phyloP scores from a whole-genome alignment of 2,797 vertebrate species.

The Pyrocephalus nanus region DNA sequence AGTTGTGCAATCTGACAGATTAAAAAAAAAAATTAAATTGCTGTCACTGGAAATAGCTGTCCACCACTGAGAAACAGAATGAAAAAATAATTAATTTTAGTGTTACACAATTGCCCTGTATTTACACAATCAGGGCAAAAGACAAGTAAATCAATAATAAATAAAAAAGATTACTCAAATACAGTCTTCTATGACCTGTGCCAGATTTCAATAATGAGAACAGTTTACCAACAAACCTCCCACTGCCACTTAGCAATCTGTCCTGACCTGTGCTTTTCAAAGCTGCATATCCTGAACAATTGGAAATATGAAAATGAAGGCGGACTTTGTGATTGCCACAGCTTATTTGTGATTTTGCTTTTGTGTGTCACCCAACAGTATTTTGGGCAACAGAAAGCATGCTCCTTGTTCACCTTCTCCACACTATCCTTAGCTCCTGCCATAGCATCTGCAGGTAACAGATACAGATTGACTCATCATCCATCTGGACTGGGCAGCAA shows the following conservation, averaged over 20 bases:
- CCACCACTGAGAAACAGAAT: neutral
- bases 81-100: neutral
- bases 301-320: neutral
- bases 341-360: neutral
- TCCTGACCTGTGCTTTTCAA: neutral
- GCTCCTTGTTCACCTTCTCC: neutral
- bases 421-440: neutral
- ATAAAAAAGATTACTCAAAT: neutral
- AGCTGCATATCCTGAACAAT: rapidly evolving
- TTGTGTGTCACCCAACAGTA: neutral
- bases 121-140: neutral
- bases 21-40: neutral
- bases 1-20: neutral
- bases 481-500: neutral
- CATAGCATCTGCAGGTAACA: neutral
- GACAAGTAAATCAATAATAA: neutral
- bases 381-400: neutral
- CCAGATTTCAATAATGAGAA: neutral
- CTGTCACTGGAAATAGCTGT: neutral
- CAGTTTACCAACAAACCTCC: neutral
- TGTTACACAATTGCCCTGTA: neutral
- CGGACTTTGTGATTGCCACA: neutral
- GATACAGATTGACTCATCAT: neutral
- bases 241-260: neutral
- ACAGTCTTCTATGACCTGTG: neutral